A percentile compares a stretch with the other conserved stretches of the same genome.
These are phyloP conservation scores for Myotis brandtii DNA, from an alignment of 2,113 vertebrate genomes.

Conservation along the genomic window DNA sequence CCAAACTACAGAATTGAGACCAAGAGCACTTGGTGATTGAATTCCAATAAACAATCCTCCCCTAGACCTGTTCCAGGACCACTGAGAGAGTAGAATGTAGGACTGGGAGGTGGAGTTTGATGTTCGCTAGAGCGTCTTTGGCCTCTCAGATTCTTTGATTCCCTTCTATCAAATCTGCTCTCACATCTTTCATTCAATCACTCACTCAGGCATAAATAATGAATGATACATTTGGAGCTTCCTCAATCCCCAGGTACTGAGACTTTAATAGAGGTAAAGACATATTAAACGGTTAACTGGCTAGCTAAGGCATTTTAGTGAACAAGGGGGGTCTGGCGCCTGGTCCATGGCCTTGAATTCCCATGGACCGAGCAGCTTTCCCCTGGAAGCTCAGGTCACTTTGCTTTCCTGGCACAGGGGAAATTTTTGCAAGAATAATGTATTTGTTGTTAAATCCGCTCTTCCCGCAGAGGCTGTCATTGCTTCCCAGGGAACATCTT, in stretches of 20 bases:
- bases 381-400: slow-evolving; percentile 39
- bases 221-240: neutral
- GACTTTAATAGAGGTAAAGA: neutral
- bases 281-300: slow-evolving; percentile 36
- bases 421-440: slow-evolving; percentile 71
- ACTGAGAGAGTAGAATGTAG: neutral
- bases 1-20: slow-evolving; percentile 19
- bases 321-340: neutral
- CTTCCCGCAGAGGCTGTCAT: slow-evolving; percentile 59
- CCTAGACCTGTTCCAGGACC: neutral
- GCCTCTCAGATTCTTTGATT: neutral
- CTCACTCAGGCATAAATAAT: neutral
- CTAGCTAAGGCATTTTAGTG: neutral
- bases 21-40: neutral
- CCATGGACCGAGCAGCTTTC: neutral
- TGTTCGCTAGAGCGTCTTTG: neutral
- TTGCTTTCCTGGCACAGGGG: slow-evolving; percentile 73
- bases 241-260: neutral
- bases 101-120: neutral
- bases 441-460: slow-evolving; percentile 75
- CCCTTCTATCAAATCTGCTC: neutral
- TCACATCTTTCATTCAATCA: slow-evolving; percentile 26
- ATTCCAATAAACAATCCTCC: neutral
- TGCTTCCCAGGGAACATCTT: slow-evolving; percentile 77
- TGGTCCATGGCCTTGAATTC: neutral